A percentile compares a stretch with the other conserved stretches of the same genome.
Conservation (phyloP, 1,140 invertebrate species). For the Eurosta solidaginis region DNA sequence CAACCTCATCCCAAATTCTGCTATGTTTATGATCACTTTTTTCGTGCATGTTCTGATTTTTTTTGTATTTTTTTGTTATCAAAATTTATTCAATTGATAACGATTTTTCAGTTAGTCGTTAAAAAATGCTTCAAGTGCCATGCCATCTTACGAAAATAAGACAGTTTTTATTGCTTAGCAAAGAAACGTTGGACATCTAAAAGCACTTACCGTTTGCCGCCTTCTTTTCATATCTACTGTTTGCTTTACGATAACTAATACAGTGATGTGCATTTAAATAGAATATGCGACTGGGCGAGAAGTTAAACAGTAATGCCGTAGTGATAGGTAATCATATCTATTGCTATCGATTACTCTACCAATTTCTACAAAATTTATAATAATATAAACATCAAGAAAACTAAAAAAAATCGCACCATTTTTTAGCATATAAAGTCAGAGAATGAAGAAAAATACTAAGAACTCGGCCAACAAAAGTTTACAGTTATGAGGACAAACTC, state of each 20-base stretch:
- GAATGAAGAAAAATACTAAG: no score
- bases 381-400: no score
- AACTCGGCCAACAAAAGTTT: no score
- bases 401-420: no score
- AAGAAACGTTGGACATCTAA: constrained; percentile 35
- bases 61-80: constrained; percentile 7
- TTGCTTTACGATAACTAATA: not conserved
- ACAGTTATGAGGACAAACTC: no score
- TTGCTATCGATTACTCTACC: no score
- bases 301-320: no score
- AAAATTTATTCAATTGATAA: not conserved
- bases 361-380: no score
- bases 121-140: constrained; percentile 1
- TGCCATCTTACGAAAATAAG: constrained; percentile 29
- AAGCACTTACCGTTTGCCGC: constrained; percentile 27
- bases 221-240: not conserved
- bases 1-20: not conserved
- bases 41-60: not conserved
- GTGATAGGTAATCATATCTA: no score
- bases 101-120: not conserved
- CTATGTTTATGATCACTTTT: not conserved
- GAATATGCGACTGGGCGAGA: no score
- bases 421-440: no score
- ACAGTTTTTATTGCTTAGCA: constrained; percentile 43
- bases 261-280: no score